These are phyloP conservation scores for Potamarius usumacintae DNA, from an alignment of 2,113 vertebrate species.

Conservation along the genomic window DNA sequence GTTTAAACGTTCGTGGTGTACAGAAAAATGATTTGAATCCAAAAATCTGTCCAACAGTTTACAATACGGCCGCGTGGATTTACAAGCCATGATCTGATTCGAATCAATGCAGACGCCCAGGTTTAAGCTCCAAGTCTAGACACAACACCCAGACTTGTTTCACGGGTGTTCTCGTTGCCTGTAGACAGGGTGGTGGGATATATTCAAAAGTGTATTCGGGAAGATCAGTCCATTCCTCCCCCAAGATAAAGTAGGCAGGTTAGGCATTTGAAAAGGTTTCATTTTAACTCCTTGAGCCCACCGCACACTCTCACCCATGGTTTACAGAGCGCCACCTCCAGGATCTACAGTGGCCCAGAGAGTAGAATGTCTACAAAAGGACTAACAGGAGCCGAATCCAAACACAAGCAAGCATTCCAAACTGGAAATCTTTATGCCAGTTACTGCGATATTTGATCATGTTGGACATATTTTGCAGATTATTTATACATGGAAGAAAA, in stretches of 20 bases:
- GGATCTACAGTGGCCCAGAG: background rate
- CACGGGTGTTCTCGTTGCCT: background rate
- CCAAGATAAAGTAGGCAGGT: background rate
- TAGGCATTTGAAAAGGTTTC: background rate
- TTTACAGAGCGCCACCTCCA: background rate
- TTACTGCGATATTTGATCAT: background rate
- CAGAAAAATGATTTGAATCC: background rate
- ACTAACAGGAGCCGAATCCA: background rate
- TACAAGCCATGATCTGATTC: background rate
- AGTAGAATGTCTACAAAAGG: background rate
- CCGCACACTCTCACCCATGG: background rate
- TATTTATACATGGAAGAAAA: background rate
- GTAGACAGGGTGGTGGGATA: background rate
- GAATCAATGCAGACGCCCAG: background rate
- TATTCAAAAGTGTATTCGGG: background rate
- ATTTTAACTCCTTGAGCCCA: background rate
- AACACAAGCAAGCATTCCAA: background rate
- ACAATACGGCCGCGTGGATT: background rate
- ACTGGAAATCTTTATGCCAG: background rate
- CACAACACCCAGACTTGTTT: background rate
- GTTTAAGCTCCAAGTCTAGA: background rate
- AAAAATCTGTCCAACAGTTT: background rate
- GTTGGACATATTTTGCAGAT: background rate
- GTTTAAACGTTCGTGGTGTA: background rate
- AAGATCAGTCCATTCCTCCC: background rate